Conservation (phyloP, 1,140 invertebrate genomes). For the Pantala flavescens region DNA sequence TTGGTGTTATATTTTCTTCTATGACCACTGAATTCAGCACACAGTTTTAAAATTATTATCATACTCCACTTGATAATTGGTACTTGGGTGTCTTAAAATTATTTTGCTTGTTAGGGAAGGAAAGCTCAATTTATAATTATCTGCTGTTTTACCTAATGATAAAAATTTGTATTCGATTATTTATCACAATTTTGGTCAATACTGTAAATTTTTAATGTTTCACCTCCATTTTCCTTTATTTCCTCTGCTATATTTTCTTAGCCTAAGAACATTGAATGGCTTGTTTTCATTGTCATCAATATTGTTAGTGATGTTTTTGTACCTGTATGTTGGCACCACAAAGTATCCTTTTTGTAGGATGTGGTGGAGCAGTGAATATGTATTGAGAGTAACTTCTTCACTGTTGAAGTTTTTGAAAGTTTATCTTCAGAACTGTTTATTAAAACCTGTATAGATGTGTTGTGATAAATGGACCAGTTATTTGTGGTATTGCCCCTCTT, state of each 20-base stretch:
- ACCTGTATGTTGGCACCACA: not conserved
- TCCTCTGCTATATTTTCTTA: not conserved
- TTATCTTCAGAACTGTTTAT: constrained; percentile 3
- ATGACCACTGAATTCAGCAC: too few relatives aligned
- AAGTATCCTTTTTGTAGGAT: not conserved
- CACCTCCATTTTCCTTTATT: not conserved
- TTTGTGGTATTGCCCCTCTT: not conserved
- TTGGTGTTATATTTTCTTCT: too few relatives aligned
- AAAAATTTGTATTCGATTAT: too few relatives aligned
- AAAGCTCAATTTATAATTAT: too few relatives aligned
- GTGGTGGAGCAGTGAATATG: constrained; percentile 8
- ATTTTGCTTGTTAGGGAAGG: too few relatives aligned
- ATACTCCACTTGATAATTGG: too few relatives aligned
- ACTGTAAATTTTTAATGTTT: too few relatives aligned
- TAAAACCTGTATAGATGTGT: not conserved
- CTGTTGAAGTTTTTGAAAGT: constrained; percentile 10
- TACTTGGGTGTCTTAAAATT: too few relatives aligned
- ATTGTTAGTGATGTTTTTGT: constrained; percentile 8
- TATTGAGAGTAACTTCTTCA: not conserved
- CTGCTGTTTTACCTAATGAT: too few relatives aligned
- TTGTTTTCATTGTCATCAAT: not conserved
- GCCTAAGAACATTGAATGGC: not conserved
- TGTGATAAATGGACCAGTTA: constrained; percentile 9
- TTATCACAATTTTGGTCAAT: too few relatives aligned
- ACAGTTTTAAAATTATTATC: too few relatives aligned